These are phyloP conservation scores for Colletes collaris DNA, from an alignment of 2,888 invertebrate genomes.

Conservation along the genomic window DNA sequence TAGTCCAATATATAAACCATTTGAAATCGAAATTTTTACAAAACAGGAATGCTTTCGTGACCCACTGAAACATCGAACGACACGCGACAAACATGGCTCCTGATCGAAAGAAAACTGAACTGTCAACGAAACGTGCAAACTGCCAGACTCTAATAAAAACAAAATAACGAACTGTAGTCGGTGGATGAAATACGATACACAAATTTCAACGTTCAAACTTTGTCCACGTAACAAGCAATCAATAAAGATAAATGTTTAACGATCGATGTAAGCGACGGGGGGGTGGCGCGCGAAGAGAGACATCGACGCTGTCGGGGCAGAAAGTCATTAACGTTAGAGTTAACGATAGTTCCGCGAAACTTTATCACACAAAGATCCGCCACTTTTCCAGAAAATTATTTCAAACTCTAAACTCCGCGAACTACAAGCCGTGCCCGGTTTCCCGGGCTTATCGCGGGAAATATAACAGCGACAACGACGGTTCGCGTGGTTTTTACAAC, in stretches of 20 bases:
- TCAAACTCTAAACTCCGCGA: slow-evolving; percentile 41
- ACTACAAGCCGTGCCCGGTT: slow-evolving; percentile 37
- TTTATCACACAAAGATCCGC: slow-evolving; percentile 28
- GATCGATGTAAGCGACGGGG: slow-evolving; percentile 8
- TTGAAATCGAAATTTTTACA: too few relatives aligned
- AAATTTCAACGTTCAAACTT: slow-evolving; percentile 25
- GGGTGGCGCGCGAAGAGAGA: not conserved
- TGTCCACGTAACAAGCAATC: slow-evolving; percentile 4
- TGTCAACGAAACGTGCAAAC: not conserved
- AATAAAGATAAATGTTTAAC: slow-evolving; percentile 36
- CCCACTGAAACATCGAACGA: too few relatives aligned
- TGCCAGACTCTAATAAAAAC: slow-evolving; percentile 5
- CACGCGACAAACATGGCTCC: not conserved
- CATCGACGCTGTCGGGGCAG: not conserved
- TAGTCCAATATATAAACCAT: too few relatives aligned
- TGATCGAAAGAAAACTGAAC: not conserved
- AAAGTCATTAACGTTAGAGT: slow-evolving; percentile 40
- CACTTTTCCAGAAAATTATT: slow-evolving; percentile 57
- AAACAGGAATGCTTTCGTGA: too few relatives aligned
- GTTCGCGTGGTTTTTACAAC: slow-evolving; percentile 31
- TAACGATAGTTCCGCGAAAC: slow-evolving; percentile 32
- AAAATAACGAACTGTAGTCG: slow-evolving; percentile 3
- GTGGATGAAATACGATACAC: not conserved
- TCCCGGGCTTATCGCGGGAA: slow-evolving; percentile 52
- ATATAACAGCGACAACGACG: slow-evolving; percentile 27